A percentile compares a stretch with the other conserved stretches of the same genome.
phyloP scores from a whole-genome alignment of 2,797 vertebrate genomes.

The Gymnothorax reevesii region DNA sequence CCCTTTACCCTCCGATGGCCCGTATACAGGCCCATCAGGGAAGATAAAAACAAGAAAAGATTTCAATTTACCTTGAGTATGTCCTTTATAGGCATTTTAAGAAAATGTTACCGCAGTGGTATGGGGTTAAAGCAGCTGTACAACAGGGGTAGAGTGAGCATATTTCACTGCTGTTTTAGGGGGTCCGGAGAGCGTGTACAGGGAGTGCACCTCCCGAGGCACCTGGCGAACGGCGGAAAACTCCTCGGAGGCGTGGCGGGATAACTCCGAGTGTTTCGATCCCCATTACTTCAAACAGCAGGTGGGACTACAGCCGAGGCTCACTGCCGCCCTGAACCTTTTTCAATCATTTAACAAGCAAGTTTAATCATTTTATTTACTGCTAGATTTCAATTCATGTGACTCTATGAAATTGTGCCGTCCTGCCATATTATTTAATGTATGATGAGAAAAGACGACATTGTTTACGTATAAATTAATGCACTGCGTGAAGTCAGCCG shows the following conservation, averaged over 20 bases:
- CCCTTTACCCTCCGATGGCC: too few relatives aligned
- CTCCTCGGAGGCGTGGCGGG: constrained; percentile 80
- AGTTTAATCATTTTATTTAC: neutral
- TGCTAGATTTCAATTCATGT: neutral
- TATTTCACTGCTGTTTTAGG: constrained; percentile 66
- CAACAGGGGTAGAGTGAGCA: neutral
- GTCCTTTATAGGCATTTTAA: too few relatives aligned
- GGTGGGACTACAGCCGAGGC: constrained; percentile 61
- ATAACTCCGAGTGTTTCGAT: constrained; percentile 81
- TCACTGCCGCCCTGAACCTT: neutral
- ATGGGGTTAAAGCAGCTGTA: too few relatives aligned
- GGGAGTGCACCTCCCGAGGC: constrained; percentile 81
- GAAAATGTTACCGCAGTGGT: too few relatives aligned
- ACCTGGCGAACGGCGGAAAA: constrained; percentile 81
- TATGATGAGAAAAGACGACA: neutral
- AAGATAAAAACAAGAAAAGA: too few relatives aligned
- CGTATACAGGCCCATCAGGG: too few relatives aligned
- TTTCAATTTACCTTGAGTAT: too few relatives aligned
- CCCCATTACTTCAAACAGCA: constrained; percentile 69
- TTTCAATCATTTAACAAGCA: neutral
- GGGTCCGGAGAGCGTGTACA: constrained; percentile 74
- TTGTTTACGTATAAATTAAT: neutral
- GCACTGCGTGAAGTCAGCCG: neutral
- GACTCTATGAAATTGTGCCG: neutral
- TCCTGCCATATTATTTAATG: neutral